Base-by-base conservation (phyloP, 2,888 invertebrate genomes). In the Thelaira solivaga region DNA sequence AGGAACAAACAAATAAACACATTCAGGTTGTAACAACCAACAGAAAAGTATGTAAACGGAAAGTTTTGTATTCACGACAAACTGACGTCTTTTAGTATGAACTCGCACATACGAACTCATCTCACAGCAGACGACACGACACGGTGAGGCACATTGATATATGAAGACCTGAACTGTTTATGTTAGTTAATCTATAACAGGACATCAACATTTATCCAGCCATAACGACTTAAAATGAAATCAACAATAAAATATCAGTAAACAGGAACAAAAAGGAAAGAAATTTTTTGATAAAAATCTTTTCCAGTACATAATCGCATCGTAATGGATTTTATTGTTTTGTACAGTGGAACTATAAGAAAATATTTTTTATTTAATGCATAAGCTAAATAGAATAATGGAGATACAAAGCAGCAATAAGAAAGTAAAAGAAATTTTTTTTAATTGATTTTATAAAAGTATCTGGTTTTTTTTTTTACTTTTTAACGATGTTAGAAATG, bases 201-300 rank as follows among this genome's bases (percentile, higher is more conserved):
- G 78, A 76, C 64, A 69, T 69, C 71, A 55, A 51, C 61, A 61
- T 67, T 47, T 62, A 76, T 45, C 41, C 72, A 79, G 67, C 57
- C 68, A 71, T 69, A 71, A 75, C 59, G 59, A 45, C 22, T 34
- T 13, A 55, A 69, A 49, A 24, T 20, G 43, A 43, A 49, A 61
- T 8, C 34, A 45, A 61, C 34, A 61, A 62, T 47, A 57, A 36
- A 47, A 41, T 20, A 68, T 47, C 59, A 43, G 61, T 7, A 26
- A 51, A 34, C n/a, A 22, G 10, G 55, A 53, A 53, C 8, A 36
- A 55, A 75, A 76, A 73, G 8, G 39, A 76, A 74, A 57, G 53
- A 79, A 67, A 45, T 76, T 75, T 65, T 47, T 47, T 20, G 73
- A 79, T 81, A 76, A 74, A 74, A 74, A 81, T 81, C 79, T 79